Base-by-base conservation (phyloP, 1,140 invertebrate species). In the Apis dorsata region DNA sequence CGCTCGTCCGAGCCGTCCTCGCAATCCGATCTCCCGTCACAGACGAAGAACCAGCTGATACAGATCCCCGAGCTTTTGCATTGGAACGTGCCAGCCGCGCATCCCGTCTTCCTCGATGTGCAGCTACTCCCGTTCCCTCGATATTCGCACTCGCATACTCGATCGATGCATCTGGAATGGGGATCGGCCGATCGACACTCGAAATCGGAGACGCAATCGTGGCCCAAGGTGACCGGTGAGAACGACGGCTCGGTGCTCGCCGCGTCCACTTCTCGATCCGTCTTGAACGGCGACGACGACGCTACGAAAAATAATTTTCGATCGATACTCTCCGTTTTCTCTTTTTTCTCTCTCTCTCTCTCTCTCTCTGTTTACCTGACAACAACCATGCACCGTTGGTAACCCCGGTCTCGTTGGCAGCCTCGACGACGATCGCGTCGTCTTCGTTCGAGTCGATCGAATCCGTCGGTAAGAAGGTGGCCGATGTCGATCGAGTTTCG, bases 21-120 rank as follows among this genome's bases (percentile, higher is more conserved):
- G 91, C 98, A 99, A 91, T 99, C 98, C 76, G 95, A 95, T 85
- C 97, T 95, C n/a, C 97, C 97, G 92, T 99, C 98, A 93, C 98
- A 99, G 0, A 98, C 96, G 94, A 98, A 99, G 93, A 97, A 97
- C 95, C 97, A 97, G 87, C 97, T 97, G 89, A 99, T 98, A 93
- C 98, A 99, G 4, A 95, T 94, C 1, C 97, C 97, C 79, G 96
- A 96, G 81, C 95, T 96, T 72, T 97, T 95, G 89, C 97, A 97
- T 95, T 97, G 94, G 93, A 98, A 98, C 2, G 97, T 98, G 63
- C 97, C 96, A 10, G 96, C 95, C 83, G 96, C 95, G 90, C 98
- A 98, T 53, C 97, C 97, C 19, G 95, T 96, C 83, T 95, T 96
- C 10, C 94, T 91, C 1, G 97, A 96, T 11, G 95, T 95, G 92